These are phyloP conservation scores for Calliopum simillimum DNA, from an alignment of 2,888 invertebrate genomes.

Conservation along the genomic window DNA sequence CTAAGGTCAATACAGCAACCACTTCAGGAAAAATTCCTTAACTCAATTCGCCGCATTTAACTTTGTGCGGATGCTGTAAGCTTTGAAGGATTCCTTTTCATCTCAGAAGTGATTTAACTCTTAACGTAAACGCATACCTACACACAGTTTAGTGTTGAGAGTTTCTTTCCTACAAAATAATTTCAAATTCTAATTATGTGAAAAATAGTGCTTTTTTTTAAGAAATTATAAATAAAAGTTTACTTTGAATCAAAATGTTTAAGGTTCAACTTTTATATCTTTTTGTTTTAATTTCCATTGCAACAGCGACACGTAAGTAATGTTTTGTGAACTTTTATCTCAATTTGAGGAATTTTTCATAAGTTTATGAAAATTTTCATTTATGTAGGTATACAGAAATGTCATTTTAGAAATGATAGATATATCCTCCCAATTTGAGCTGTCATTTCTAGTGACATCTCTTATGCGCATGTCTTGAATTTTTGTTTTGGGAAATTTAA, in stretches of 20 bases:
- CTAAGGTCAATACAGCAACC: too few relatives aligned
- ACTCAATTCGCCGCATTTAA: neutral
- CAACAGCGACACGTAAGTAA: slow-evolving; percentile 56
- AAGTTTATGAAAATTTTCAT: slow-evolving; percentile 31
- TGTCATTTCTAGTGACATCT: slow-evolving; percentile 1
- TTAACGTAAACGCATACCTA: slow-evolving; percentile 9
- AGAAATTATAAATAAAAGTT: slow-evolving; percentile 1
- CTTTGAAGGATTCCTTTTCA: neutral
- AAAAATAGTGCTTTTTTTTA: too few relatives aligned
- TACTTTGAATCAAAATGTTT: slow-evolving; percentile 46
- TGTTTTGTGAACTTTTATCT: neutral
- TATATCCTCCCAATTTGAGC: slow-evolving; percentile 16
- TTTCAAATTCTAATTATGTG: too few relatives aligned
- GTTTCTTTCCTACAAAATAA: neutral
- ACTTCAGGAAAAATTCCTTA: neutral
- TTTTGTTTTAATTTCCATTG: slow-evolving; percentile 51
- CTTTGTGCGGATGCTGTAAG: neutral
- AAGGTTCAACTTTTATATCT: slow-evolving; percentile 50
- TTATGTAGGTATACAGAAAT: slow-evolving; percentile 32
- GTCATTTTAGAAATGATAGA: slow-evolving; percentile 39
- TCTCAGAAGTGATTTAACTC: slow-evolving; percentile 20
- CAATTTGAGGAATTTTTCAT: neutral
- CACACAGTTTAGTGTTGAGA: neutral
- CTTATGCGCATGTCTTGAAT: slow-evolving; percentile 46
- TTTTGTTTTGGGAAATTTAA: slow-evolving; percentile 56